Evolutionary conservation across 2,113 vertebrate species (phyloP), one percentile per base, ranked within the genome.

Genomic region (Stomatorhinus ivindoensis): DNA sequence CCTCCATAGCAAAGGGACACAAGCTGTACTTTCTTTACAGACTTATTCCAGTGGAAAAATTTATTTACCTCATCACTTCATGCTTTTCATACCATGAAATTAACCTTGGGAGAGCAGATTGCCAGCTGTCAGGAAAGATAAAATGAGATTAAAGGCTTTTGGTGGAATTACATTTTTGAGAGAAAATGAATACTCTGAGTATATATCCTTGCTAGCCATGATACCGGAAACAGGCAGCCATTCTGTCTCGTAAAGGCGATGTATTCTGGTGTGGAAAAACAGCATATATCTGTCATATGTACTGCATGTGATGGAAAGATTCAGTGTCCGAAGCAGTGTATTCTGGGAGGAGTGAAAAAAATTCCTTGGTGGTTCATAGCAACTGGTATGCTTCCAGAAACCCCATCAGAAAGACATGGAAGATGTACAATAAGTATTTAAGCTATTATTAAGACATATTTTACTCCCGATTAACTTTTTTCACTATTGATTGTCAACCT

Each of bases 181-280:
- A 35, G 27, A 80, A 46, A 80, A 88, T 73, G 73, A 86, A 82
- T 82, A 90, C 82, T 90, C 89, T 83, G 89, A 92, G 89, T 87
- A 89, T 91, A 50, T 42, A 90, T 89, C 47, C 47, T 85, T 65
- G 39, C 35, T 35, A 48, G 9, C 83, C 3, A 47, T 47, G 42
- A 76, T 27, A 85, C 61, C 47, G 53, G 21, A 88, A 39, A 24
- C 39, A 88, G 73, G 10, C 13, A 48, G 83, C 0, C 21, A 48
- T 48, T 50, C 24, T 27, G 21, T 55, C 27, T 19, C 15, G 1
- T n/a, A 48, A 27, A 82, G 15, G 10, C 3, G 2, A 69, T 31
- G 55, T 24, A 24, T 58, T 2, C 21, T 58, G 55, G 27, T 69
- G 3, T 69, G 27, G 27, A n/a, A 69, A n/a, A 31, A 4, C 65